These are phyloP conservation scores for Clamator glandarius DNA, from an alignment of 2,797 vertebrate genomes.

Conservation along the genomic window DNA sequence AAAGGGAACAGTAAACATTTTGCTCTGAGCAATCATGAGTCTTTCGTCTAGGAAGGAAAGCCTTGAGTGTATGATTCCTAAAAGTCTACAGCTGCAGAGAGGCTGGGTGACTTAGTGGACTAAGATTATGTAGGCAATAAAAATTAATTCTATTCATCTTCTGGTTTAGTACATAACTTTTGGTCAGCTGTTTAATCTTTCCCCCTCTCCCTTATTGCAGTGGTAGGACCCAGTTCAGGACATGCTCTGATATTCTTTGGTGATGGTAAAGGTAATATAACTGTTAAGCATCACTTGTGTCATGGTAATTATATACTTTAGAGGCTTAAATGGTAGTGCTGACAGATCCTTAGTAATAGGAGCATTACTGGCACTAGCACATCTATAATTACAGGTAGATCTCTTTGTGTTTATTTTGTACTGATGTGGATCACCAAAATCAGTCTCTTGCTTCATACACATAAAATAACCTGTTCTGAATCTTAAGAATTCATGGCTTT, in stretches of 20 bases:
- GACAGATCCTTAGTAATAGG: neutral
- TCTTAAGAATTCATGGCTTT: neutral
- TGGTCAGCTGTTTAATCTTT: neutral
- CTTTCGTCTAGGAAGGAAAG: neutral
- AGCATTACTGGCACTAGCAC: neutral
- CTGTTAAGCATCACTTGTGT: neutral
- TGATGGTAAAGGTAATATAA: neutral
- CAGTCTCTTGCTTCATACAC: neutral
- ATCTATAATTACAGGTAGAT: neutral
- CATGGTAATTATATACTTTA: neutral
- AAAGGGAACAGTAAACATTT: neutral
- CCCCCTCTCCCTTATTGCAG: neutral
- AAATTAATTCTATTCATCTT: neutral
- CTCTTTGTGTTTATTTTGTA: neutral
- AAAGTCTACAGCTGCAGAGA: neutral
- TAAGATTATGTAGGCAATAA: neutral
- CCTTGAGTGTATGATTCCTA: neutral
- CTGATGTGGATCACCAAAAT: neutral
- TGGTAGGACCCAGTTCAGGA: neutral
- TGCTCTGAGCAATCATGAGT: neutral
- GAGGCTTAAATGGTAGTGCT: neutral
- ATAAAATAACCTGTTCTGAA: neutral
- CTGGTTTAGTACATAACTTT: neutral
- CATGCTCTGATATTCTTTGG: neutral
- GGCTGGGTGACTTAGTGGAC: neutral